A percentile compares a stretch with the other conserved stretches of the same genome.
phyloP scores from a whole-genome alignment of 2,113 vertebrate genomes.

The Pterocles orientalis region DNA sequence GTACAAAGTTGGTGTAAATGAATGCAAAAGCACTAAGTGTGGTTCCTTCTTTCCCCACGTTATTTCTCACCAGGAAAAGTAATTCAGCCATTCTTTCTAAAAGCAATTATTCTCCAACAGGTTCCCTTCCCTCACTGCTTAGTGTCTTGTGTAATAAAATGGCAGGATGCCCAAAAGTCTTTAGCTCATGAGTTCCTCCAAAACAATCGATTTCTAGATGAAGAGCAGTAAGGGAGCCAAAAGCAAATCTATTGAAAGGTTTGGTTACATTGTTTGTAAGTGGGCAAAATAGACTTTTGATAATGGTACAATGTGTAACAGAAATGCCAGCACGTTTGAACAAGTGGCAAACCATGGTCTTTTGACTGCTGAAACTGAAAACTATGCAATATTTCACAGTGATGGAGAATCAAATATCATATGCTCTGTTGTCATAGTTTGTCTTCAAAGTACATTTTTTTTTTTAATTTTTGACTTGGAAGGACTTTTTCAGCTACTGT shows the following conservation, averaged over 20 bases:
- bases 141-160: background rate
- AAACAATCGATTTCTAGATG: background rate
- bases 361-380: slow-evolving; percentile 48
- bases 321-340: slow-evolving; percentile 4
- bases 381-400: slow-evolving; percentile 29
- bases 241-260: background rate
- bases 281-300: background rate
- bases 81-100: background rate
- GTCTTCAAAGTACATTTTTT: background rate
- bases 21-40: background rate
- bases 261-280: background rate
- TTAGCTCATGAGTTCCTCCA: background rate
- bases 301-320: background rate
- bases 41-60: background rate
- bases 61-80: background rate
- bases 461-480: background rate
- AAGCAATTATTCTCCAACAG: background rate
- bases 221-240: background rate
- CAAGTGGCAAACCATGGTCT: slow-evolving; percentile 28
- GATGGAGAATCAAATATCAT: slow-evolving; percentile 38
- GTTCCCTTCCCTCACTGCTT: background rate
- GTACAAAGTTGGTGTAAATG: background rate
- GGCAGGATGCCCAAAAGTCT: background rate
- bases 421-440: slow-evolving; percentile 58
- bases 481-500: background rate